Conservation (phyloP, 2,113 vertebrate species). For the Ploceus nigricollis region DNA sequence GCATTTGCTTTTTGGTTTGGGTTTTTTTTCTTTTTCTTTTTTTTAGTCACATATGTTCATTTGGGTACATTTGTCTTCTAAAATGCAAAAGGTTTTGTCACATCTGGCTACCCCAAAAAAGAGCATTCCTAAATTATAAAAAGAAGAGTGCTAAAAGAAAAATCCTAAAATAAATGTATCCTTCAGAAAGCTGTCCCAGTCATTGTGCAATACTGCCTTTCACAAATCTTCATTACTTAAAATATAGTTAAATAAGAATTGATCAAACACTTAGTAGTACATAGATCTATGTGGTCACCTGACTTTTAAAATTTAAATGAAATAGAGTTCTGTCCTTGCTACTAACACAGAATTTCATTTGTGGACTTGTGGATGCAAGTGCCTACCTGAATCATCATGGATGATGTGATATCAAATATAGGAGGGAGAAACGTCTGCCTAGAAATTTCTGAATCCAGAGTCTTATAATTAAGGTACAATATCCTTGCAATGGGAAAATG, state of each 20-base stretch:
- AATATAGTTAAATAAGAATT: neutral
- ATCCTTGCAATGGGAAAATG: neutral
- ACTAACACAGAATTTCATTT: neutral
- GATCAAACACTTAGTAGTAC: neutral
- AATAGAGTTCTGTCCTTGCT: neutral
- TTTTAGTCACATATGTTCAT: neutral
- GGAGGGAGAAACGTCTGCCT: neutral
- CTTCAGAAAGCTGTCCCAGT: neutral
- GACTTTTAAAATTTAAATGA: neutral
- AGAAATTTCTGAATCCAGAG: neutral
- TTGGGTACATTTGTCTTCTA: conserved; percentile 7
- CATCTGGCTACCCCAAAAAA: neutral
- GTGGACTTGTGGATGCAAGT: neutral
- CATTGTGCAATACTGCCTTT: neutral
- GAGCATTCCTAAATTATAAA: neutral
- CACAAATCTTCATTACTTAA: neutral
- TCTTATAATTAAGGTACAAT: neutral
- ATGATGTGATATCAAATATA: neutral
- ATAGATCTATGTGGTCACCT: neutral
- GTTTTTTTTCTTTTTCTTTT: neutral
- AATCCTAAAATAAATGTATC: neutral
- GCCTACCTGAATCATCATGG: neutral
- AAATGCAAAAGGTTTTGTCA: neutral
- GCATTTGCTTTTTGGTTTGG: conserved; percentile 16
- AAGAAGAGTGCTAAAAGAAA: neutral